Conservation (phyloP, 2,888 invertebrate genomes). For the Rotaria socialis region DNA sequence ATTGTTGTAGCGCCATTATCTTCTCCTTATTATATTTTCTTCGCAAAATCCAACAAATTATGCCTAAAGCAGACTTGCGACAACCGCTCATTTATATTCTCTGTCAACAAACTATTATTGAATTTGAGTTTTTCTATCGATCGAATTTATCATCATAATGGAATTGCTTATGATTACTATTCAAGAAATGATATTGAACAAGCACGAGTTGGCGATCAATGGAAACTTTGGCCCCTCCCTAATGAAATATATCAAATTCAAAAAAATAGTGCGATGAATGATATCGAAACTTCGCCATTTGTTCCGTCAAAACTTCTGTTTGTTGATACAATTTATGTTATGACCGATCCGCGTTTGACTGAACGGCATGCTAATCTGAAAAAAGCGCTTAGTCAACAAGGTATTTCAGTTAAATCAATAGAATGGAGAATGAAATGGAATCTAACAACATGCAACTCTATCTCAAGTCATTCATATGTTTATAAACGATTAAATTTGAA, state of each 20-base stretch:
- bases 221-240: not conserved
- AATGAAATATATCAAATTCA: not conserved
- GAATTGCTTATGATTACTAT: slow-evolving; percentile 14
- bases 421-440: slow-evolving; percentile 33
- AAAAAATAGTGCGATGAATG: not conserved
- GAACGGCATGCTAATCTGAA: not conserved
- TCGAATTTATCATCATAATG: not conserved
- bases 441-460: not conserved
- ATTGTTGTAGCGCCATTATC: too few relatives aligned
- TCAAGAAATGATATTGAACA: not conserved
- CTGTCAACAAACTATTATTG: too few relatives aligned
- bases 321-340: not conserved
- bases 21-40: too few relatives aligned
- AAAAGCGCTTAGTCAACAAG: not conserved
- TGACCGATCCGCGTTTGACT: not conserved
- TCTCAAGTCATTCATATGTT: not conserved
- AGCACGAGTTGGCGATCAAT: not conserved
- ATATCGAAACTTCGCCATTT: not conserved
- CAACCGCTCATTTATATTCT: too few relatives aligned
- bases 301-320: not conserved
- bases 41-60: too few relatives aligned
- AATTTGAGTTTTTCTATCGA: not conserved
- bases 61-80: too few relatives aligned
- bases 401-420: not conserved
- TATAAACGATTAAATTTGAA: not conserved